These are phyloP conservation scores for Drosophila ananassae DNA, from an alignment of 1,140 invertebrate species.

Conservation along the genomic window DNA sequence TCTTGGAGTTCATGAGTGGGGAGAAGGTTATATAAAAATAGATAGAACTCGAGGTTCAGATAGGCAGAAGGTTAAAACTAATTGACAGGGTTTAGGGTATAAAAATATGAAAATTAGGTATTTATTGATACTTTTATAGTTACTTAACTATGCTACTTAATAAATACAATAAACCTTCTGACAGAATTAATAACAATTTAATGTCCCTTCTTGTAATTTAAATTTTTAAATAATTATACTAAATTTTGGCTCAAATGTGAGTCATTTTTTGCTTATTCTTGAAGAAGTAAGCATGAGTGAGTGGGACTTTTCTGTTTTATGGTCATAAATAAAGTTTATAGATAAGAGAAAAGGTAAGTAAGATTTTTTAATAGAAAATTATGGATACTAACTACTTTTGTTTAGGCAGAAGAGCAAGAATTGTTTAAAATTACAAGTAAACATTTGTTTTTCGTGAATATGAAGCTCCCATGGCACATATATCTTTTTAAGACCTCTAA, in stretches of 20 bases:
- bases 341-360: not conserved
- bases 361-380: not conserved
- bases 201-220: too few species aligned
- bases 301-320: not conserved
- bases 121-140: too few species aligned
- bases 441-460: too few species aligned
- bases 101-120: not conserved
- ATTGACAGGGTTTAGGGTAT: not conserved
- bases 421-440: constrained; percentile 15
- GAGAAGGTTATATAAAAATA: constrained; percentile 24
- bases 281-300: not conserved
- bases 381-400: too few species aligned
- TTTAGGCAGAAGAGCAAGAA: too few species aligned
- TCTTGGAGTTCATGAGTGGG: constrained; percentile 20
- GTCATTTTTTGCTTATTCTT: not conserved
- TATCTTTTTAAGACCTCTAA: not conserved
- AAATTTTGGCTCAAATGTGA: too few species aligned
- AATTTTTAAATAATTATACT: too few species aligned
- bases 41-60: not conserved
- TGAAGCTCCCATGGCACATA: too few species aligned
- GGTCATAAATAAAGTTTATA: not conserved
- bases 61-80: not conserved
- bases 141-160: too few species aligned
- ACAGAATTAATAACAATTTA: too few species aligned
- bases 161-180: too few species aligned